Evolutionary conservation across 2,113 vertebrate species (phyloP).

Genomic region (Datnioides undecimradiatus): DNA sequence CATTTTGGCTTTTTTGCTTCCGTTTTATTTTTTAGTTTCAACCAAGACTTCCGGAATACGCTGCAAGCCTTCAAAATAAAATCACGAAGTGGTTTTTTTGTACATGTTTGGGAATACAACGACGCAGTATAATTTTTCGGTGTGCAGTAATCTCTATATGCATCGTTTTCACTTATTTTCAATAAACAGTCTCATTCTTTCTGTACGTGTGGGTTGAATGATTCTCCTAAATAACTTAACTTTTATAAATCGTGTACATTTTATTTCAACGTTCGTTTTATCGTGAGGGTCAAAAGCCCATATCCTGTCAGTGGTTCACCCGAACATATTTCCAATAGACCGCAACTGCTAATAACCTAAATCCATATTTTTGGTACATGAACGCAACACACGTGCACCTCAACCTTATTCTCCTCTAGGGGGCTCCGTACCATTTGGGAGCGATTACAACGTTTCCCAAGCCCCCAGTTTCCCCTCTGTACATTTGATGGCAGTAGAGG

Average conservation of each 20-base stretch:
- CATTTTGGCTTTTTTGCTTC: too few species aligned
- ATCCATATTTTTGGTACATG: too few species aligned
- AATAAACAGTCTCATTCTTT: background rate
- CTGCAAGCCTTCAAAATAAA: background rate
- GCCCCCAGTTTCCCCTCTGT: background rate
- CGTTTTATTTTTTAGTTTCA: background rate
- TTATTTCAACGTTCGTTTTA: background rate
- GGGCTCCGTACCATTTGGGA: background rate
- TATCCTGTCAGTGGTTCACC: background rate
- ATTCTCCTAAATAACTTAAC: background rate
- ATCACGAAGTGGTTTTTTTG: background rate
- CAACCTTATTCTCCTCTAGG: background rate
- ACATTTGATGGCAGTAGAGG: slow-evolving; percentile 54
- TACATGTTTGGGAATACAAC: background rate
- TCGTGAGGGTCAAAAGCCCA: background rate
- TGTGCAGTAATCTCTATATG: background rate
- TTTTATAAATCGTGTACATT: too few species aligned
- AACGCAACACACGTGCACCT: too few species aligned
- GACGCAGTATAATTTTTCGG: background rate
- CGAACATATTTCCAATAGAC: background rate
- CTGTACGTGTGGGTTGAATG: background rate
- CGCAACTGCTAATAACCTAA: too few species aligned
- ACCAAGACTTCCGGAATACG: background rate
- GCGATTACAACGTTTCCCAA: background rate
- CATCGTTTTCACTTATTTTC: background rate